Percentiles rank a stretch among this genome's conserved stretches.
These are phyloP conservation scores for Oenanthe melanoleuca DNA, from an alignment of 2,113 vertebrate genomes.

Conservation along the genomic window DNA sequence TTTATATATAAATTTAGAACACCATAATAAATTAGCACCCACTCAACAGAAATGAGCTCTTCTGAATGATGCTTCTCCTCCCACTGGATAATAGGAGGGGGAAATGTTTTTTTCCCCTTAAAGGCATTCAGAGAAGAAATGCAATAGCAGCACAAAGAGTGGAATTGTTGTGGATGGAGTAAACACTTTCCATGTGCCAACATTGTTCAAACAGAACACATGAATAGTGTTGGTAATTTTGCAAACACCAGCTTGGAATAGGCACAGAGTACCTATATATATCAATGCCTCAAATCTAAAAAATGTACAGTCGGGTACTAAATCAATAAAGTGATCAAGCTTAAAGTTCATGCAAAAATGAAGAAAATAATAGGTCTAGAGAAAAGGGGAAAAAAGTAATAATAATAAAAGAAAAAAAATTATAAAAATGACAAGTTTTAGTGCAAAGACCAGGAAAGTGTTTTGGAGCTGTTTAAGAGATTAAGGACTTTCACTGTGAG, in stretches of 20 bases:
- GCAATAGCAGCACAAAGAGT: background rate
- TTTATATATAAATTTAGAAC: conserved; percentile 33
- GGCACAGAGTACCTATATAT: background rate
- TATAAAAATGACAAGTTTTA: background rate
- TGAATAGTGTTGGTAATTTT: background rate
- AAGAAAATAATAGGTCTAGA: background rate
- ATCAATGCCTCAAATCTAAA: background rate
- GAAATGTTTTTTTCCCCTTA: background rate
- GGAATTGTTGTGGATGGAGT: background rate
- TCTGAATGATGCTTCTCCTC: background rate
- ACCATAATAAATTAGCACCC: conserved; percentile 20
- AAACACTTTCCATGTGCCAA: background rate
- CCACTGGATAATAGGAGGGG: background rate
- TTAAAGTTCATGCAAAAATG: background rate
- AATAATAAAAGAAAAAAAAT: background rate
- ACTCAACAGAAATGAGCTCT: background rate
- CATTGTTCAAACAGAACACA: background rate
- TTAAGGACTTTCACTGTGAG: background rate
- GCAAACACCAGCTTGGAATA: background rate
- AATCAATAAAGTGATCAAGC: background rate
- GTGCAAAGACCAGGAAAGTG: background rate
- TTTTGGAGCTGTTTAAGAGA: conserved; percentile 40
- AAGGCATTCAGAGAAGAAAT: conserved; percentile 9
- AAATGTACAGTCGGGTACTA: background rate
- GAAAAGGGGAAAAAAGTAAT: background rate